Conservation (phyloP, 1,140 invertebrate species). For the Pseudobourletiella spinata region DNA sequence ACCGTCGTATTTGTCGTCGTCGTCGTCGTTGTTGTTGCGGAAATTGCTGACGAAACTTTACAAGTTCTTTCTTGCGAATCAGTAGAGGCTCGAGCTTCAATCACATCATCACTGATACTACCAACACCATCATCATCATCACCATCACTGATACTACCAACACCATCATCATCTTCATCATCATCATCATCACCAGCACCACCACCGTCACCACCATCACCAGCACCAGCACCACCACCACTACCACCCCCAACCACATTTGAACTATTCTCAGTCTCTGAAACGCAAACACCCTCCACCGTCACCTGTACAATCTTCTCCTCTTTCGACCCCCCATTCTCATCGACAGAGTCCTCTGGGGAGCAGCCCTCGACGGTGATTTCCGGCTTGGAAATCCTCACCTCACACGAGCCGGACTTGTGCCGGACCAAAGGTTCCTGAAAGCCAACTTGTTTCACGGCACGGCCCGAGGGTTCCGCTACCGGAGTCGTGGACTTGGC, state of each 20-base stretch:
- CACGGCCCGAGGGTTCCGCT: neutral
- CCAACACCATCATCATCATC: no score
- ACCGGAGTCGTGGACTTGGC: neutral
- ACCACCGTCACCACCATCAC: neutral
- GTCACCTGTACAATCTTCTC: conserved; percentile 6
- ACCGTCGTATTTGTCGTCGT: neutral
- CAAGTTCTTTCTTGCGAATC: neutral
- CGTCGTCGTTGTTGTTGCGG: no score
- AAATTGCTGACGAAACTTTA: no score
- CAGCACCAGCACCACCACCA: neutral
- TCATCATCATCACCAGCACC: neutral
- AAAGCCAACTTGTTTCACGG: conserved; percentile 30
- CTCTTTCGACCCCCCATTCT: neutral
- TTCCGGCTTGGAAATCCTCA: conserved; percentile 20
- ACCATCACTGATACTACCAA: no score
- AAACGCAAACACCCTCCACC: neutral
- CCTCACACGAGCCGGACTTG: conserved; percentile 19
- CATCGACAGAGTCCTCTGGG: conserved; percentile 21
- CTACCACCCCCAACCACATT: neutral
- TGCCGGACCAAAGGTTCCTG: conserved; percentile 30
- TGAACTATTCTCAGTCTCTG: conserved; percentile 7
- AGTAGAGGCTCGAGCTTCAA: neutral
- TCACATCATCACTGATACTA: neutral
- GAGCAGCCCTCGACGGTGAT: conserved; percentile 34
- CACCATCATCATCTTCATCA: conserved; percentile 1